phyloP scores from a whole-genome alignment of 2,113 vertebrate genomes.

The Prochilodus magdalenae region DNA sequence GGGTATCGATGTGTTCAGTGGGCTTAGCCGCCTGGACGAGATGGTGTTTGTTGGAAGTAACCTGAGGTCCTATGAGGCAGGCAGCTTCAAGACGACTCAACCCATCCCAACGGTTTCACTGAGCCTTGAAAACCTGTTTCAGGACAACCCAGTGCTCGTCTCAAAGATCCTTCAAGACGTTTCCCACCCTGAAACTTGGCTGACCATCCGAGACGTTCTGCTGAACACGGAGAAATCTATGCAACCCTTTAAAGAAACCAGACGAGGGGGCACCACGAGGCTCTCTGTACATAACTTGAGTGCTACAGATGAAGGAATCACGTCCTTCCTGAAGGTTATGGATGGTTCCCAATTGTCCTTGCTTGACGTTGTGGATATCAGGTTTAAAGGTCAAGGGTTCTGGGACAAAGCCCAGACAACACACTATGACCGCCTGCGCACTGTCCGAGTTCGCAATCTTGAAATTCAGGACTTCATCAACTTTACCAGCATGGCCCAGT shows the following conservation, averaged over 20 bases:
- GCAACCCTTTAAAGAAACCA: constrained; percentile 29
- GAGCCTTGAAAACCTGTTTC: constrained; percentile 27
- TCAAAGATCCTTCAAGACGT: constrained; percentile 68
- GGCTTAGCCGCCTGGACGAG: constrained; percentile 69
- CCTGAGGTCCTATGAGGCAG: constrained; percentile 66
- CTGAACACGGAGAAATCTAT: accelerated
- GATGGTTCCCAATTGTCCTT: constrained; percentile 57
- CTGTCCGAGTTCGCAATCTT: constrained; percentile 53
- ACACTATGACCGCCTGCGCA: constrained; percentile 54
- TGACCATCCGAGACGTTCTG: constrained; percentile 72
- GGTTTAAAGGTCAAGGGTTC: constrained; percentile 58
- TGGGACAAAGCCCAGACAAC: constrained; percentile 29
- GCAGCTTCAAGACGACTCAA: constrained; percentile 64
- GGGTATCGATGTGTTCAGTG: constrained; percentile 72
- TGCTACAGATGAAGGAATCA: constrained; percentile 52
- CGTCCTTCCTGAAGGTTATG: constrained; percentile 13
- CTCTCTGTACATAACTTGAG: constrained; percentile 62
- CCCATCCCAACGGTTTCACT: constrained; percentile 67
- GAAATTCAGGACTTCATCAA: constrained; percentile 43
- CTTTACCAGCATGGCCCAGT: constrained; percentile 59
- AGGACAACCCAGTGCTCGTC: constrained; percentile 11
- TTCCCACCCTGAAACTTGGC: constrained; percentile 59
- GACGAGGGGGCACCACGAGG: constrained; percentile 44
- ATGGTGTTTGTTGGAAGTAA: constrained; percentile 71
- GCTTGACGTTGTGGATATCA: constrained; percentile 65